Evolutionary conservation across 2,888 invertebrate genomes (phyloP).

Genomic region (Micoletzkya japonica): DNA sequence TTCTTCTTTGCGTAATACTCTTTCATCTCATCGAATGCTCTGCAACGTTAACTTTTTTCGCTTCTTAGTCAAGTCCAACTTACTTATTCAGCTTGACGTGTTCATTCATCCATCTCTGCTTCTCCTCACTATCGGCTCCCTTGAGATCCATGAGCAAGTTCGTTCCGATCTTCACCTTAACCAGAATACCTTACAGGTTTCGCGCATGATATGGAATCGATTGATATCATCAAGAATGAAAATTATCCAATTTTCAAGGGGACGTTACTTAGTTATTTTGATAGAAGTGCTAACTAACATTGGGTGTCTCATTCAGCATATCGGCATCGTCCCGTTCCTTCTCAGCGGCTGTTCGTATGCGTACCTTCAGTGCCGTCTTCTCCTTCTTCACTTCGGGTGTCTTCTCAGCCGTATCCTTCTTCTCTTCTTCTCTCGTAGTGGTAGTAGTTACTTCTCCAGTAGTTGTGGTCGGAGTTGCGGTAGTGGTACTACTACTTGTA

Average conservation of each 20-base stretch:
- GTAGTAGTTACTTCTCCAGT: constrained; percentile 22
- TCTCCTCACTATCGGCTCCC: constrained; percentile 19
- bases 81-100: constrained; percentile 19
- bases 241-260: background rate
- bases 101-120: constrained; percentile 18
- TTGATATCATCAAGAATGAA: background rate
- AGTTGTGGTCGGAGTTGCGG: constrained; percentile 14
- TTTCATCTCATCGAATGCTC: constrained; percentile 25
- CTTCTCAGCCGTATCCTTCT: constrained; percentile 10
- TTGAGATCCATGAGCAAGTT: constrained; percentile 22
- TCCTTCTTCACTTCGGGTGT: background rate
- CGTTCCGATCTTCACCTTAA: constrained; percentile 17
- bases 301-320: constrained; percentile 36
- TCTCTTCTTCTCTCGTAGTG: constrained; percentile 9
- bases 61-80: background rate
- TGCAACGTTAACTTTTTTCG: background rate
- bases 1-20: constrained; percentile 1
- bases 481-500: background rate
- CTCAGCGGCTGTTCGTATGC: constrained; percentile 34
- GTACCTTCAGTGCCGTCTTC: constrained; percentile 31
- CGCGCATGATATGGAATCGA: background rate
- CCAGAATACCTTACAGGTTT: no score
- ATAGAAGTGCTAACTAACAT: constrained; percentile 18
- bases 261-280: background rate
- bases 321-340: constrained; percentile 34